Evolutionary conservation across 2,113 vertebrate species (phyloP).

Genomic region (Oncorhynchus mykiss): DNA sequence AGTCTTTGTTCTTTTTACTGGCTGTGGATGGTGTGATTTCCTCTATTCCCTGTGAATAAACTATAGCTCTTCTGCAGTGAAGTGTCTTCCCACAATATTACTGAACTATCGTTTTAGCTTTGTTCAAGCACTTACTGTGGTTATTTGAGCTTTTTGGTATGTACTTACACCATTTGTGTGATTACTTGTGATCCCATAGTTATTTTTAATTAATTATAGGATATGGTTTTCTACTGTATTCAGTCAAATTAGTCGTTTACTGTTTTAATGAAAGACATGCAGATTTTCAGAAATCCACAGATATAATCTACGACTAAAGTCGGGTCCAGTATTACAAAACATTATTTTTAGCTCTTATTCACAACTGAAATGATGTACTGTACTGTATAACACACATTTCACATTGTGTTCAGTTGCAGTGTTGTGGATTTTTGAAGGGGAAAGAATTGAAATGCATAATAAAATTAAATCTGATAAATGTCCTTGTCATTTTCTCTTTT

Average conservation of each 20-base stretch:
- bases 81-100: not conserved
- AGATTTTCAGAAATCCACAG: not conserved
- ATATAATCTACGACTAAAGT: not conserved
- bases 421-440: not conserved
- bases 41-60: not conserved
- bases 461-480: not conserved
- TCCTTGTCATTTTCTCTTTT: not conserved
- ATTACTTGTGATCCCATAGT: no score
- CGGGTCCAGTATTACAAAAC: not conserved
- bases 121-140: not conserved
- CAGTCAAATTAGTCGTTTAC: not conserved
- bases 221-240: no score
- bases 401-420: not conserved
- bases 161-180: not conserved
- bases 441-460: not conserved
- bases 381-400: not conserved
- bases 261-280: not conserved
- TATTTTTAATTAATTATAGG: not conserved
- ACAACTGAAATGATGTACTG: not conserved
- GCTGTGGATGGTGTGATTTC: not conserved
- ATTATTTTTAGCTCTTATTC: not conserved
- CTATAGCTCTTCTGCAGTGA: slow-evolving; percentile 30
- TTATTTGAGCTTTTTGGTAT: not conserved
- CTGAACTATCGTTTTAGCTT: not conserved
- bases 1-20: not conserved